A percentile compares a stretch with the other conserved stretches of the same genome.
phyloP scores from a whole-genome alignment of 2,113 vertebrate genomes.

The Crotalus tigris region DNA sequence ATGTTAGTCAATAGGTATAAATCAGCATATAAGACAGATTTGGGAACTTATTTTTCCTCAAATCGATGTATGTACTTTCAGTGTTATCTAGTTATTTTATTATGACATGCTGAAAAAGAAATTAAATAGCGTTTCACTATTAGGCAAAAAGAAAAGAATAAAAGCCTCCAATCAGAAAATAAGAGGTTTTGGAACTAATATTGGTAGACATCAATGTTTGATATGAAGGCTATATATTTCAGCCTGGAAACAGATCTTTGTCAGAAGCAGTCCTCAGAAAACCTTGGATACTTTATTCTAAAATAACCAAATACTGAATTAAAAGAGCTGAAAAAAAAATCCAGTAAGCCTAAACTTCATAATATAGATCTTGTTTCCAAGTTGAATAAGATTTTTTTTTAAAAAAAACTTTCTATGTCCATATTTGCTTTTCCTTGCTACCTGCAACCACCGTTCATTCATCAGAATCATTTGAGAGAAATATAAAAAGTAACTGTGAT shows the following conservation, averaged over 20 bases:
- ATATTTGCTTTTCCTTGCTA: no score
- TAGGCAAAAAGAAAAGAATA: background rate
- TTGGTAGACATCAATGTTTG: background rate
- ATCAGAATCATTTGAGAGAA: no score
- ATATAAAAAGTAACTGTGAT: no score
- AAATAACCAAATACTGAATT: background rate
- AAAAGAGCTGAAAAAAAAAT: background rate
- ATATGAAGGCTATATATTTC: background rate
- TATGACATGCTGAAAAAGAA: constrained; percentile 29
- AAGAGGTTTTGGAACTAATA: background rate
- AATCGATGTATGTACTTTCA: background rate
- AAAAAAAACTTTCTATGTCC: no score
- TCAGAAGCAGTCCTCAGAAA: background rate
- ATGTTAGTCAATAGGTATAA: background rate
- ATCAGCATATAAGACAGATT: background rate
- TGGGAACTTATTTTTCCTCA: background rate
- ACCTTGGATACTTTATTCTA: background rate
- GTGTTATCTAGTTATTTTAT: constrained; percentile 20
- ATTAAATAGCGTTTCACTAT: background rate
- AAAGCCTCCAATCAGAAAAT: background rate
- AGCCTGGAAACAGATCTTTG: background rate
- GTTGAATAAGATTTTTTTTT: background rate
- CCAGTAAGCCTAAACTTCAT: background rate
- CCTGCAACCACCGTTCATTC: no score
- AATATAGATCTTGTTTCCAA: background rate